phyloP scores from a whole-genome alignment of 2,113 vertebrate genomes.

The Austrofundulus limnaeus region DNA sequence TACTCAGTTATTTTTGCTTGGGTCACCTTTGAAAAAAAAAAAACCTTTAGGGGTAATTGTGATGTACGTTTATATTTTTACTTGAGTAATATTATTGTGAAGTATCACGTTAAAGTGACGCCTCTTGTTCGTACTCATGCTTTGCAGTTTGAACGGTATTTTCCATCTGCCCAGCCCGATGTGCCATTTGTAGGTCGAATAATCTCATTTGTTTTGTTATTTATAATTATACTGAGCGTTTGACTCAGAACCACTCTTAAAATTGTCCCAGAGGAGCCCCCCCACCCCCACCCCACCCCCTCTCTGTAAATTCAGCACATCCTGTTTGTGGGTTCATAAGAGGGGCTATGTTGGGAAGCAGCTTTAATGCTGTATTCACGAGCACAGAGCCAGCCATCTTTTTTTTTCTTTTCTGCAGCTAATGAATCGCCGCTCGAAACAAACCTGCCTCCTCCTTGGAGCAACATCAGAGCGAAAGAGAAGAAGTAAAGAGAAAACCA shows the following conservation, averaged over 20 bases:
- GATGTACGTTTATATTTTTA: too few relatives aligned
- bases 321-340: not conserved
- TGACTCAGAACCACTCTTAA: slow-evolving; percentile 1
- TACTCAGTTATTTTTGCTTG: too few relatives aligned
- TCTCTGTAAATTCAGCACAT: not conserved
- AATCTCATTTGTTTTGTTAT: not conserved
- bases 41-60: too few relatives aligned
- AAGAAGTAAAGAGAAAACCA: slow-evolving; percentile 1
- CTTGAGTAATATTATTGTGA: too few relatives aligned
- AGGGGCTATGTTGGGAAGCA: slow-evolving; percentile 4
- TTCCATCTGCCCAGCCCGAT: too few relatives aligned
- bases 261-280: not conserved
- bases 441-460: not conserved
- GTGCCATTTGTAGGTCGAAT: too few relatives aligned
- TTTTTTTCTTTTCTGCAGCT: not conserved
- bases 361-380: not conserved
- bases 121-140: too few relatives aligned
- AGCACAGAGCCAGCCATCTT: not conserved
- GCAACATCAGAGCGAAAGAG: slow-evolving; percentile 9
- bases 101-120: too few relatives aligned
- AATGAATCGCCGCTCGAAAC: slow-evolving; percentile 11
- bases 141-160: too few relatives aligned
- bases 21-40: too few relatives aligned
- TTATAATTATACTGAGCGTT: not conserved
- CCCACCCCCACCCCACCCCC: slow-evolving; percentile 3